phyloP scores from a whole-genome alignment of 1,140 invertebrate species.

The Ceratosolen solmsi region DNA sequence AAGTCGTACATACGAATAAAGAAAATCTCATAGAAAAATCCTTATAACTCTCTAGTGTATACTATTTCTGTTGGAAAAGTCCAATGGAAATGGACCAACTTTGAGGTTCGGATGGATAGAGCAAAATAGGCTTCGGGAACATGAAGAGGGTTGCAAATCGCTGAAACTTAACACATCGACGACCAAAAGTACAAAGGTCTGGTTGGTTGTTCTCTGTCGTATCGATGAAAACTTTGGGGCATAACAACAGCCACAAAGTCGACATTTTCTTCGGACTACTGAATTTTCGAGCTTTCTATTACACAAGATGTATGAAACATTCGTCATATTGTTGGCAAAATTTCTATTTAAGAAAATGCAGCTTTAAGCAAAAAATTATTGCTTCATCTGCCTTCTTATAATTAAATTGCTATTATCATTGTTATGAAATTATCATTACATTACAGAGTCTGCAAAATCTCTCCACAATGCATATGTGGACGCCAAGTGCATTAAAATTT shows the following conservation, averaged over 20 bases:
- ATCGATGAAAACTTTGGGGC: not conserved
- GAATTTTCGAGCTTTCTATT: not conserved
- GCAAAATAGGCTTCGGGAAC: not conserved
- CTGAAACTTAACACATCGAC: constrained; percentile 7
- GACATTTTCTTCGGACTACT: not conserved
- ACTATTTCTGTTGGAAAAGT: constrained; percentile 21
- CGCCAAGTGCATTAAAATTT: too few species aligned
- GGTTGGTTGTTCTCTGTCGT: not conserved
- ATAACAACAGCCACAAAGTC: not conserved
- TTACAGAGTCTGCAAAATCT: too few species aligned
- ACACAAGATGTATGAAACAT: not conserved
- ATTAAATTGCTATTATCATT: too few species aligned
- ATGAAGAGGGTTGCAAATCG: not conserved
- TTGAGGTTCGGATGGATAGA: not conserved
- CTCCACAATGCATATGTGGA: too few species aligned
- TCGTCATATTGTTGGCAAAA: too few species aligned
- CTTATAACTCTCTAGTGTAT: constrained; percentile 3
- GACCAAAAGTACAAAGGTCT: not conserved
- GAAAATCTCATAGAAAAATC: constrained; percentile 1
- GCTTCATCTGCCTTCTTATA: too few species aligned
- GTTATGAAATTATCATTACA: too few species aligned
- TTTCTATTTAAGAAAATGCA: too few species aligned
- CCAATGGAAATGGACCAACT: too few species aligned
- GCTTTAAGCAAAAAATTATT: too few species aligned
- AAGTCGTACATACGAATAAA: not conserved